phyloP scores from a whole-genome alignment of 2,888 invertebrate genomes.

The Drosophila niveifrons region DNA sequence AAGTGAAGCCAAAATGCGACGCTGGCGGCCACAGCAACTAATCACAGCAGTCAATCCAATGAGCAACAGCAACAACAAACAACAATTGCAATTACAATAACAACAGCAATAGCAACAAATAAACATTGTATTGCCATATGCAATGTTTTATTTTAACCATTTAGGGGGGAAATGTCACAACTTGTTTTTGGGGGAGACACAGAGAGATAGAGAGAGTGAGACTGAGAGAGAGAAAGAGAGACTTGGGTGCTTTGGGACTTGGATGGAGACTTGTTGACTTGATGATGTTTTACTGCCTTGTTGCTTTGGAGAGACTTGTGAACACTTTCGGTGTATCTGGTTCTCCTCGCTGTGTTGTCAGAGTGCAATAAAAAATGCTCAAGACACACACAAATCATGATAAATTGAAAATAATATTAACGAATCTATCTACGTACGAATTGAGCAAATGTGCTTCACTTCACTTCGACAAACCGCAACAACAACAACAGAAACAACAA shows the following conservation, averaged over 20 bases:
- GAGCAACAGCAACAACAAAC: conserved; percentile 23
- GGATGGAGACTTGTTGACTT: conserved; percentile 40
- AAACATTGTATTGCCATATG: conserved; percentile 45
- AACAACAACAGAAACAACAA: conserved; percentile 18
- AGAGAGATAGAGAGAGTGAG: too few species aligned
- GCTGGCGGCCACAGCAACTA: conserved; percentile 63
- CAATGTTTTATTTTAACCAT: conserved; percentile 73
- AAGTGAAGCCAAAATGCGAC: conserved; percentile 67
- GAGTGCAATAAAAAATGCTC: conserved; percentile 50
- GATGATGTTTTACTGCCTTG: conserved; percentile 1
- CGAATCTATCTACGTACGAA: conserved; percentile 50
- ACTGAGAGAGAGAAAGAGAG: background rate
- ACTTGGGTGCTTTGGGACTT: conserved; percentile 25
- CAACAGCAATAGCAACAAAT: conserved; percentile 21
- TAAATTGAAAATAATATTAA: conserved; percentile 65
- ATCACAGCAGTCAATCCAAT: conserved; percentile 54
- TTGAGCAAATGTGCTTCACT: conserved; percentile 24
- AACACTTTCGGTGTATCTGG: conserved; percentile 57
- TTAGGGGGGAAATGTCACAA: conserved; percentile 80
- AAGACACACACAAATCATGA: conserved; percentile 55
- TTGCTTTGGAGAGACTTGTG: background rate
- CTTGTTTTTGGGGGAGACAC: conserved; percentile 55
- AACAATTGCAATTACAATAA: conserved; percentile 12
- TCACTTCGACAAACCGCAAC: conserved; percentile 45
- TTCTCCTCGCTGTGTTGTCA: conserved; percentile 54